Base-by-base conservation (phyloP, 2,797 vertebrate genomes). In the Chiroxiphia lanceolata region DNA sequence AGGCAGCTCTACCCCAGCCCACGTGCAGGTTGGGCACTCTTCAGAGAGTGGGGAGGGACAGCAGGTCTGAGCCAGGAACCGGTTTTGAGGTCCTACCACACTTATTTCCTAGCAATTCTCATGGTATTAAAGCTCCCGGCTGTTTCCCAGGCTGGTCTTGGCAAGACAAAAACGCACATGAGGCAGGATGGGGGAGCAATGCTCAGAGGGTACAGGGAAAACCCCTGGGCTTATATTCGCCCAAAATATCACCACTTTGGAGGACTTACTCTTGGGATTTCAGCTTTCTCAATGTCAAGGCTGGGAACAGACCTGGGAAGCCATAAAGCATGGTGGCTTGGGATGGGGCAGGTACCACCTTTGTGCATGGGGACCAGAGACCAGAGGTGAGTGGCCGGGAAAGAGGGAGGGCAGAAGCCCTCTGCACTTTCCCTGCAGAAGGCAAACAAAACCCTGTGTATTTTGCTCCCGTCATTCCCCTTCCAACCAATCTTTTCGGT, bases 401-500 rank as follows among this genome's bases (percentile, higher is more conserved):
- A 40, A 11, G 19, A 78, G 76, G 23, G 51, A 60, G 51, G 72
- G 17, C 19, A 5, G 81, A 31, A 95, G 26, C 88, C 48, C 83
- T 64, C 68, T 64, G 93, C 93, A 70, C 91, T 95, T 95, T 96
- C 93, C 16, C 95, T 96, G 75, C 57, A 17, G 25, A 83, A 68
- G 51, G 68, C 90, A 97, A 97, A 97, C 89, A 95, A 60, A 50
- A 36, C 15, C 48, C 63, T 83, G 84, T 95, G 97, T 96, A 96
- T 94, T 97, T 97, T 97, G 93, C 53, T 94, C 96, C 92, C 94
- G 3, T 91, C 76, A 45, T 81, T 82, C 87, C n/a, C 57, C 31
- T 67, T 59, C 71, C 9, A 22, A 42, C 89, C 82, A 91, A 48
- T 63, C 76, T 74, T 81, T 83, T 76, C 1, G 1, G 95, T 97